Evolutionary conservation across 2,113 vertebrate species (phyloP), one percentile per base, ranked within the genome.

Genomic region (Paracanthobrama guichenoti): DNA sequence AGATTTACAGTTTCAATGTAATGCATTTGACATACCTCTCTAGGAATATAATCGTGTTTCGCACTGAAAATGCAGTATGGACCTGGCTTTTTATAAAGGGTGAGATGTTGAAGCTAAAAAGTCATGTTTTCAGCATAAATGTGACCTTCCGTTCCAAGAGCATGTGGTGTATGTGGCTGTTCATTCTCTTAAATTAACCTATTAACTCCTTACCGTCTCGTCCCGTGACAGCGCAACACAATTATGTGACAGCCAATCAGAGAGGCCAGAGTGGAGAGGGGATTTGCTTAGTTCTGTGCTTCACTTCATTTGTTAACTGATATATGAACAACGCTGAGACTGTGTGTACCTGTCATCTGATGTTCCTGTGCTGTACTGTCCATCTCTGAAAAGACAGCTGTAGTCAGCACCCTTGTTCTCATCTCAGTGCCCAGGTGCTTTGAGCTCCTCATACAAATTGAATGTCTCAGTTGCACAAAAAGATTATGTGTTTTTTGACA

Each of bases 161-260:
- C 87, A 89, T 87, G 84, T 86, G 81, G 89, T 76, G 44, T 85
- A 42, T 83, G 82, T 74, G 50, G 57, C 69, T 16, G 35, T 84
- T 88, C 77, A 79, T 89, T 86, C 73, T 77, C 76, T 14, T 73
- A 67, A 85, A 85, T 90, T 88, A 90, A 87, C 46, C 81, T 82
- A 76, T 89, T 90, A 87, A 86, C 88, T 88, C 76, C 39, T 85
- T 79, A 86, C 31, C 26, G 16, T 22, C 39, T 57, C 28, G 59
- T 85, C 84, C 86, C 64, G 67, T 86, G 88, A 88, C 64, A 55
- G 44, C 42, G 48, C 85, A 84, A 66, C 71, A 42, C 77, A 84
- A 83, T 90, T 87, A 87, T 46, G 48, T 13, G 53, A 28, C 59
- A 28, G 57, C 55, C 53, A 80, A 64, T 62, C 75, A 20, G 24